These are phyloP conservation scores for Alitta virens DNA, from an alignment of 2,888 invertebrate genomes.

Conservation along the genomic window DNA sequence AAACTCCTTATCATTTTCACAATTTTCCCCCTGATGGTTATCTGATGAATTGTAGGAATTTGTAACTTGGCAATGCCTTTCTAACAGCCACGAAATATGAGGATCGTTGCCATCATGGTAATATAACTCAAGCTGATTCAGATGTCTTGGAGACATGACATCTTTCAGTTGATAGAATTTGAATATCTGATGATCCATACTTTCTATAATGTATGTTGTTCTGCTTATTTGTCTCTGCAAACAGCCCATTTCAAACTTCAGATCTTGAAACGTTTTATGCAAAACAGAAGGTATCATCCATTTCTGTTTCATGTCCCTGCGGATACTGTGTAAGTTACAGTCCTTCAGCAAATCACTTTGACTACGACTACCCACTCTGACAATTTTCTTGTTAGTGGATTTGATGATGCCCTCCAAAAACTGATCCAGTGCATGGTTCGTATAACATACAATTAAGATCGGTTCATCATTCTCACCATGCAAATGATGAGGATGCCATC, in stretches of 20 bases:
- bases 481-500: constrained; percentile 45
- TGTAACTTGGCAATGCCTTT: too few relatives aligned
- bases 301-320: not conserved
- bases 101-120: too few relatives aligned
- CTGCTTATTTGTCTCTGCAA: constrained; percentile 15
- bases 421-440: constrained; percentile 56
- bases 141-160: constrained; percentile 2
- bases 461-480: constrained; percentile 17
- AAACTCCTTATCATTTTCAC: too few relatives aligned
- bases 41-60: too few relatives aligned
- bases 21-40: too few relatives aligned
- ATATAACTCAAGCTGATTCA: too few relatives aligned
- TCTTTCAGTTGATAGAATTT: constrained; percentile 33
- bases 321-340: not conserved
- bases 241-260: constrained; percentile 12
- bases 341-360: not conserved
- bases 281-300: constrained; percentile 12
- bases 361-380: constrained; percentile 45
- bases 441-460: constrained; percentile 54
- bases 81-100: too few relatives aligned
- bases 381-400: constrained; percentile 37
- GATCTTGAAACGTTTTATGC: not conserved
- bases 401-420: constrained; percentile 52
- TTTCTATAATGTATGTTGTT: constrained; percentile 17
- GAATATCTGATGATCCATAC: constrained; percentile 34